Base-by-base conservation (phyloP, 1,140 invertebrate species). In the Aphelinus certus region DNA sequence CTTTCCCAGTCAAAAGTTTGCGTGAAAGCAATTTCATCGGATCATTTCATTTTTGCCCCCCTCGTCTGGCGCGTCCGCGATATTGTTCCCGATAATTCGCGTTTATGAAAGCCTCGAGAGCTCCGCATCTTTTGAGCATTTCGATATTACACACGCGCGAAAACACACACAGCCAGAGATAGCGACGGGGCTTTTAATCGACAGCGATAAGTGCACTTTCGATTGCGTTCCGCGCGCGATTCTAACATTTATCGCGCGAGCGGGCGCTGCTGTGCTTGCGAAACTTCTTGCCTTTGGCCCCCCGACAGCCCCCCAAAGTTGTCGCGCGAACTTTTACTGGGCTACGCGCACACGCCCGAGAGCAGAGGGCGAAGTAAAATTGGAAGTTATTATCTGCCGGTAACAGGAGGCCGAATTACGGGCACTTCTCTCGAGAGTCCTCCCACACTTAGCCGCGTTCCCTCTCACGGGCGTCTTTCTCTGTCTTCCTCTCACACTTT, bases 301-400 rank as follows among this genome's bases (percentile, higher is more conserved):
- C 26, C 26, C 26, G 26, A 26, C 26, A 26, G 26, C 26, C 26
- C 26, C 26, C 26, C 26, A 4, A 64, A 71, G 70, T 71, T 71
- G 61, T 67, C 64, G 71, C 26, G 26, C 26, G 56, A 73, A 73
- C 26, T 73, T 73, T 73, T 67, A 56, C 64, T 61, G 71, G 62
- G 55, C 55, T 66, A 64, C 26, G 26, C 26, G 26, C 26, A 26
- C 26, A 26, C 1, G 26, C 26, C 47, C 10, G n/a, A 53, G n/a
- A 3, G 53, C 9, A 42, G 62, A 71, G 62, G 61, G 47, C 42
- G 53, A 76, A 73, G 71, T 56, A 77, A 64, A 70, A 70, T 73
- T 77, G 53, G 53, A 26, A 77, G 76, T 74, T 70, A 70, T 77
- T 77, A 73, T 73, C 71, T 77, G 76, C 63, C 67, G 72, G 71